Conservation (phyloP, 2,113 vertebrate genomes). For the Amia ocellicauda region DNA sequence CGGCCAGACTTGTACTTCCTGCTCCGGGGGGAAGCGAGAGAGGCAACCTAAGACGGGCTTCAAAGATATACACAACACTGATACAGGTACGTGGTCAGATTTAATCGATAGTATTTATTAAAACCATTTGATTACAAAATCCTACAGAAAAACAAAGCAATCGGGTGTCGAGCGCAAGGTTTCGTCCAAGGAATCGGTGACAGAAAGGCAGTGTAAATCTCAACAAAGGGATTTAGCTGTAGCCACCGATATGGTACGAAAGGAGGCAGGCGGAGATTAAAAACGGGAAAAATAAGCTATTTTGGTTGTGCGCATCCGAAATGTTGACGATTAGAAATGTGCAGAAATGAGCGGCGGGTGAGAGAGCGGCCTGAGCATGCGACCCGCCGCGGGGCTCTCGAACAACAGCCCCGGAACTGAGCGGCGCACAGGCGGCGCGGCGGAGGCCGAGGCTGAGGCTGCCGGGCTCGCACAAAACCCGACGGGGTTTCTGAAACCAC, state of each 20-base stretch:
- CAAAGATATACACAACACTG: conserved; percentile 15
- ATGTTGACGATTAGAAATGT: too few species aligned
- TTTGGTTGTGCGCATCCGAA: neutral
- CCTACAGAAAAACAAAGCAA: neutral
- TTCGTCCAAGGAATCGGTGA: neutral
- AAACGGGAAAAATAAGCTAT: neutral
- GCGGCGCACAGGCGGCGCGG: neutral
- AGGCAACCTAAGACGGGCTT: conserved; percentile 18
- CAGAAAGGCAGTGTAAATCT: conserved; percentile 6
- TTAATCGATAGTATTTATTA: conserved; percentile 1
- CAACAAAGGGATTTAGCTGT: conserved; percentile 15
- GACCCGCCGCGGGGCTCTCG: neutral
- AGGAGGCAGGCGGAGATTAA: neutral
- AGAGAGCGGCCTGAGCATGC: neutral
- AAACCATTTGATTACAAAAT: neutral
- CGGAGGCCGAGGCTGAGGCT: neutral
- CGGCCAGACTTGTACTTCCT: conserved; percentile 20
- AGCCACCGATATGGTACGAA: neutral
- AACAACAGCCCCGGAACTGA: conserved; percentile 2
- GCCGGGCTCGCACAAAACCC: too few species aligned
- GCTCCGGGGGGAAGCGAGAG: conserved; percentile 22
- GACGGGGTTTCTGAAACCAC: too few species aligned
- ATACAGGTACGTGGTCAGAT: conserved; percentile 13
- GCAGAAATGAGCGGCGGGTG: neutral
- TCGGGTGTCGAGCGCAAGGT: neutral